A percentile compares a stretch with the other conserved stretches of the same genome.
These are phyloP conservation scores for Lithophane socia DNA, from an alignment of 2,888 invertebrate genomes.

Conservation along the genomic window DNA sequence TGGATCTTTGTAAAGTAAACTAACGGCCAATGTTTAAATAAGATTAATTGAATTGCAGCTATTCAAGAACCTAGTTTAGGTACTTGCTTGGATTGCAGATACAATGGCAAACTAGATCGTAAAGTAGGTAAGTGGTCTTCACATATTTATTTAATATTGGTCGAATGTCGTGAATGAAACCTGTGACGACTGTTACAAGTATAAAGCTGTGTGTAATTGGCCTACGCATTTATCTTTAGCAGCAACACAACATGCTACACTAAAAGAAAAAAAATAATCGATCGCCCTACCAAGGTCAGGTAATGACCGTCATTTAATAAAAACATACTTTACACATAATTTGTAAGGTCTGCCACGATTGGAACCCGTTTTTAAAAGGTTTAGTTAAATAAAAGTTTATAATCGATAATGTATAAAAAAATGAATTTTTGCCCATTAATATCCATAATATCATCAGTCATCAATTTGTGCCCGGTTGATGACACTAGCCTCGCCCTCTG, in stretches of 20 bases:
- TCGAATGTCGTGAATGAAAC: slow-evolving; percentile 40
- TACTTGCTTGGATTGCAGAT: slow-evolving; percentile 15
- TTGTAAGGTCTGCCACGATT: not conserved
- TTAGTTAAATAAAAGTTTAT: not conserved
- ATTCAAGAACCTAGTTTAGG: slow-evolving; percentile 2
- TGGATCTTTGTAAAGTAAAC: not conserved
- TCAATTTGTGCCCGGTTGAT: too few species aligned
- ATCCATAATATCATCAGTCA: too few species aligned
- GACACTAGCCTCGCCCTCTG: too few species aligned
- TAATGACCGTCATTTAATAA: slow-evolving; percentile 1
- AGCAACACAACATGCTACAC: not conserved
- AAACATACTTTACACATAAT: not conserved
- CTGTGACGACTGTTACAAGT: slow-evolving; percentile 3
- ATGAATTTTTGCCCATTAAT: not conserved
- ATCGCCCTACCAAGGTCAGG: slow-evolving; percentile 27
- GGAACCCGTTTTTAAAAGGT: not conserved
- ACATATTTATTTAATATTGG: slow-evolving; percentile 6
- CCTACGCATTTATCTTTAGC: slow-evolving; percentile 24
- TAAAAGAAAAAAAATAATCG: slow-evolving; percentile 18
- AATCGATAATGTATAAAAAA: too few species aligned
- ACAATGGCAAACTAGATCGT: not conserved
- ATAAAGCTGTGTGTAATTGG: slow-evolving; percentile 25
- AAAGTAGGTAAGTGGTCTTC: slow-evolving; percentile 14
- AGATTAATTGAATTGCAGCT: not conserved
- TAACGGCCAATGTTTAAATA: not conserved